phyloP scores from a whole-genome alignment of 2,888 invertebrate species.

The Matsumyia berberina region DNA sequence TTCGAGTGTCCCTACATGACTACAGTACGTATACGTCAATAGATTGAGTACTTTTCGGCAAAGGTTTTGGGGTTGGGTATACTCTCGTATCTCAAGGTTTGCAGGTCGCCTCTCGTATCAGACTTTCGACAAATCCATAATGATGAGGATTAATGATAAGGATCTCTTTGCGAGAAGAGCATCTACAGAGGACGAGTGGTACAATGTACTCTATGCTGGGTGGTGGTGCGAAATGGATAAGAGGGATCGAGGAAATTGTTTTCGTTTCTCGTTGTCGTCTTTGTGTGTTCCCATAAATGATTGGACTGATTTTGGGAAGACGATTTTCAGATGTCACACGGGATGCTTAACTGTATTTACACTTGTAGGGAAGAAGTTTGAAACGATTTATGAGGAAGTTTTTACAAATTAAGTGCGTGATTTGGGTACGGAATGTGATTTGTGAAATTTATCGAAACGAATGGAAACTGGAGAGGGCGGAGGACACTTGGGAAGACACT shows the following conservation, averaged over 20 bases:
- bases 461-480: background rate
- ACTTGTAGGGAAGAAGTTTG: slow-evolving; percentile 4
- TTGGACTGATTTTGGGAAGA: slow-evolving; percentile 47
- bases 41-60: slow-evolving; percentile 57
- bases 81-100: slow-evolving; percentile 27
- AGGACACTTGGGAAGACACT: no score
- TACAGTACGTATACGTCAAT: slow-evolving; percentile 4
- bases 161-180: slow-evolving; percentile 35
- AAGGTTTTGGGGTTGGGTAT: slow-evolving; percentile 44
- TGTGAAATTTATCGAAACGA: background rate
- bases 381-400: slow-evolving; percentile 35
- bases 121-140: slow-evolving; percentile 70
- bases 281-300: slow-evolving; percentile 16
- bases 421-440: slow-evolving; percentile 15
- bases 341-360: slow-evolving; percentile 39
- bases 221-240: slow-evolving; percentile 57
- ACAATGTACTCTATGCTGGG: background rate
- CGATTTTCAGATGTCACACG: slow-evolving; percentile 43
- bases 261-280: slow-evolving; percentile 43
- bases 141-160: slow-evolving; percentile 75
- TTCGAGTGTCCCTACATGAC: slow-evolving; percentile 38
- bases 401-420: slow-evolving; percentile 34
- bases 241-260: slow-evolving; percentile 71
- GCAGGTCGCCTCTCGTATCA: slow-evolving; percentile 45
- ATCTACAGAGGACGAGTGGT: background rate